Evolutionary conservation across 2,888 invertebrate species (phyloP).

Genomic region (Ormyrus labotus): DNA sequence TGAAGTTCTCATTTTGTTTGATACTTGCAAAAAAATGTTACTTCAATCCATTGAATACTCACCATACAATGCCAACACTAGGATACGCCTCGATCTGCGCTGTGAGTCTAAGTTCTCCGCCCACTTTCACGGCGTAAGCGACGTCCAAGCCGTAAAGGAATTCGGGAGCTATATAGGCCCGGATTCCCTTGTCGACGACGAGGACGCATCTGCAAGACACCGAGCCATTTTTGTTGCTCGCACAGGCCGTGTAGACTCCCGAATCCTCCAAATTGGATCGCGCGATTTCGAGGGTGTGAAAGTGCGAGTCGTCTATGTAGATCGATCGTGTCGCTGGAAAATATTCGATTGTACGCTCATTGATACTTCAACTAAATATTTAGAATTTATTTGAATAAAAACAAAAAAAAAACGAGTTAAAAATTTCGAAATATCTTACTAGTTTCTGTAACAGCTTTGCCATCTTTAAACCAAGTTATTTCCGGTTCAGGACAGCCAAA

Average conservation of each 20-base stretch:
- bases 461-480: constrained; percentile 91
- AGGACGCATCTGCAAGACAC: constrained; percentile 87
- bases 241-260: constrained; percentile 87
- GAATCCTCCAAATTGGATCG: constrained; percentile 87
- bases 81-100: constrained; percentile 81
- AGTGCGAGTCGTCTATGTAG: constrained; percentile 81
- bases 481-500: constrained; percentile 85
- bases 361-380: too few relatives aligned
- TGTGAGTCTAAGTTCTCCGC: constrained; percentile 80
- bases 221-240: constrained; percentile 88
- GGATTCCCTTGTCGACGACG: constrained; percentile 88
- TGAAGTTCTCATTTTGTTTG: not conserved
- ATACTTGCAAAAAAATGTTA: not conserved
- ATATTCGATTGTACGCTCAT: too few relatives aligned
- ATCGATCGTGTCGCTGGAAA: constrained; percentile 46
- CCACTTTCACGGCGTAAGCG: constrained; percentile 80
- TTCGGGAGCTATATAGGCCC: constrained; percentile 88
- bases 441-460: constrained; percentile 79
- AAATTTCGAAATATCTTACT: constrained; percentile 74
- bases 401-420: too few relatives aligned
- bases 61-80: constrained; percentile 88
- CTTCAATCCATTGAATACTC: constrained; percentile 60
- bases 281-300: constrained; percentile 91
- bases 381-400: too few relatives aligned
- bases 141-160: constrained; percentile 85